Percentiles rank a stretch among this genome's conserved stretches.
phyloP scores from a whole-genome alignment of 2,888 invertebrate genomes.

The Nephrotoma appendiculata region DNA sequence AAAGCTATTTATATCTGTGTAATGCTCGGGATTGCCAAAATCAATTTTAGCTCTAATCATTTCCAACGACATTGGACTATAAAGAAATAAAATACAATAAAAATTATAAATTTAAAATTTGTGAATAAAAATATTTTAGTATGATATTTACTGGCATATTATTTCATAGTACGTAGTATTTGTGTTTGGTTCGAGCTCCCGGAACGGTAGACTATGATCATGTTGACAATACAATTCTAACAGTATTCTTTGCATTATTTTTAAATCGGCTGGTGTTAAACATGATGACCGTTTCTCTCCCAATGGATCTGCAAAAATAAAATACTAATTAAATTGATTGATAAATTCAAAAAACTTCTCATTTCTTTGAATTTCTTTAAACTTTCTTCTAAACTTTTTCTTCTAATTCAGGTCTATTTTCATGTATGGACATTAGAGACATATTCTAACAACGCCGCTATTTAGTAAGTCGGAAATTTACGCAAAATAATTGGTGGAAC shows the following conservation, averaged over 20 bases:
- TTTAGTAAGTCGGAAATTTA: too few relatives aligned
- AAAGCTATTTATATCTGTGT: slow-evolving; percentile 58
- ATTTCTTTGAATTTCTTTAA: too few relatives aligned
- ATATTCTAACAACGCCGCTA: too few relatives aligned
- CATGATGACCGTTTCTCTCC: slow-evolving; percentile 34
- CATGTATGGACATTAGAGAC: too few relatives aligned
- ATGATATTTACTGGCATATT: slow-evolving; percentile 25
- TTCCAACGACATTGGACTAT: slow-evolving; percentile 69
- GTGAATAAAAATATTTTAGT: slow-evolving; percentile 1
- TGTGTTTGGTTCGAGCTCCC: slow-evolving; percentile 68
- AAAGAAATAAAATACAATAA: slow-evolving; percentile 9
- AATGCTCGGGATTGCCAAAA: slow-evolving; percentile 54
- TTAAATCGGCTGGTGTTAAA: slow-evolving; percentile 44
- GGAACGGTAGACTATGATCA: slow-evolving; percentile 74
- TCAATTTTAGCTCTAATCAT: slow-evolving; percentile 67
- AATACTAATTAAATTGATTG: not conserved
- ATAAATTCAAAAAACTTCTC: too few relatives aligned
- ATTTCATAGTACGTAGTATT: slow-evolving; percentile 33
- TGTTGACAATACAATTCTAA: slow-evolving; percentile 86
- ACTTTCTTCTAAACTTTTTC: too few relatives aligned
- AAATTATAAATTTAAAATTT: not conserved
- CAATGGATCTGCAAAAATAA: slow-evolving; percentile 18
- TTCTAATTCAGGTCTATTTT: too few relatives aligned
- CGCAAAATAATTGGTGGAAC: too few relatives aligned
- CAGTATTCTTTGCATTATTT: slow-evolving; percentile 68